Conservation (phyloP, 1,140 invertebrate species). For the Leptopilina boulardi region DNA sequence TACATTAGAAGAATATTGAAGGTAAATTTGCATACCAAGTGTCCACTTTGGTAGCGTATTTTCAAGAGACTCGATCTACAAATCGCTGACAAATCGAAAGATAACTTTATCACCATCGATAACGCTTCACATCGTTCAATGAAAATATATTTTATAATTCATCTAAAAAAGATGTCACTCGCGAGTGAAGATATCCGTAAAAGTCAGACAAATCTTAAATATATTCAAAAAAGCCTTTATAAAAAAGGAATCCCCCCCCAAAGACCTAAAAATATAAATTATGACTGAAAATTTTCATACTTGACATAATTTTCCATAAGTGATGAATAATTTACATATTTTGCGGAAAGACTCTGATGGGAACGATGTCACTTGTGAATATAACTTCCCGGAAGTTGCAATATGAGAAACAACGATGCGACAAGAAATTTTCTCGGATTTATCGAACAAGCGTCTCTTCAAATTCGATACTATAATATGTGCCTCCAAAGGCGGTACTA, state of each 20-base stretch:
- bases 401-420: not conserved
- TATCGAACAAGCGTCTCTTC: not conserved
- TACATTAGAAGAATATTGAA: constrained; percentile 15
- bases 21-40: constrained; percentile 24
- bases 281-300: not conserved
- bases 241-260: not conserved
- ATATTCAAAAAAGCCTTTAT: not conserved
- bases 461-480: not conserved
- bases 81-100: constrained; percentile 26
- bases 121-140: not conserved
- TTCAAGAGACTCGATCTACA: not conserved
- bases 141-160: not conserved
- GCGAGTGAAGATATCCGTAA: not conserved
- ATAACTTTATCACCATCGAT: not conserved
- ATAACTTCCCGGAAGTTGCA: constrained; percentile 6
- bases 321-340: too few relatives aligned
- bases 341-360: too few relatives aligned
- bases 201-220: not conserved
- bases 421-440: not conserved
- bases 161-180: not conserved
- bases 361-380: constrained; percentile 1
- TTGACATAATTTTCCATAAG: not conserved
- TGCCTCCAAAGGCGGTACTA: not conserved
- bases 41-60: not conserved
- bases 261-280: not conserved